Evolutionary conservation across 2,113 vertebrate species (phyloP), one percentile per base, ranked within the genome.

Genomic region (Globicephala melas): DNA sequence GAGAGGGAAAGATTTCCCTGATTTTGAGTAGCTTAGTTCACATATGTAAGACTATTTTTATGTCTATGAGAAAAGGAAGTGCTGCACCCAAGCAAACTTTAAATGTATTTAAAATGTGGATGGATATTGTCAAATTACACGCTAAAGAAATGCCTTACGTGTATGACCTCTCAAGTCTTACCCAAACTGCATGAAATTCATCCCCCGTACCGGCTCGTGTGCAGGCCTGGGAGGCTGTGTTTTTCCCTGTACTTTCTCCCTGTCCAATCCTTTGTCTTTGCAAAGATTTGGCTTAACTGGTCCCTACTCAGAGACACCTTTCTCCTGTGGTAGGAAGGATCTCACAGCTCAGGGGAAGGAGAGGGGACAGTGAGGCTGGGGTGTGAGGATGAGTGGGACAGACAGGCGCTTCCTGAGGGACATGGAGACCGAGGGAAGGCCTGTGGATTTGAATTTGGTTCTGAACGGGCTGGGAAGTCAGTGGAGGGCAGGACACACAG

Each of bases 381-480:
- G 4, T 1, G 18, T 11, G 9, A 10, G 9, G 47, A 8, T 79
- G 33, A 25, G 50, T 20, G 33, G 12, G 53, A 55, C 12, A 55
- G 20, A 55, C 33, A 55, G 50, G 77, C 33, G 13, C 7, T 36
- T 80, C 33, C 33, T 23, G 31, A 55, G 76, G 50, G 50, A 33
- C 53, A 3, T 12, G 77, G 77, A 80, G 77, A n/a, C 50, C 0
- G 31, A 80, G 11, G 33, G 33, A 7, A 25, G 20, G 50, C 33
- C 50, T 55, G 33, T 25, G 21, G 50, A 13, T 36, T 12, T 15
- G 21, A n/a, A 36, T 36, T 25, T 5, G 33, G 50, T 15, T 9
- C 33, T 18, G 33, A 83, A 2, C 1, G 2, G 1, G 3, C 8
- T 9, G 33, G 38, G 33, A 50, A 25, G 23, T 12, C 8, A 0